phyloP scores from a whole-genome alignment of 2,888 invertebrate genomes.

The Disparrhopalites patrizii region DNA sequence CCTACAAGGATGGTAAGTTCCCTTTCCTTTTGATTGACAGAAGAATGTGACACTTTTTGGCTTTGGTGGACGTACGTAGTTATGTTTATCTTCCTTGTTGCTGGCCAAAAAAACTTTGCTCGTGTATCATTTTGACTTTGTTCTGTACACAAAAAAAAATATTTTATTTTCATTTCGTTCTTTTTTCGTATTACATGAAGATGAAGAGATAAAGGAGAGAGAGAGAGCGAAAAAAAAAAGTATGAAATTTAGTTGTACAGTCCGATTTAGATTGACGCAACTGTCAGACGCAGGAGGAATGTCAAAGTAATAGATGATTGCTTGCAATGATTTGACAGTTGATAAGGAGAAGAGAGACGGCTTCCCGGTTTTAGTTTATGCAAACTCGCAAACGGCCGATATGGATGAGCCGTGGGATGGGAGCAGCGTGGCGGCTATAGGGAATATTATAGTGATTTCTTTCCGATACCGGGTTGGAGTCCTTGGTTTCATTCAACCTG shows the following conservation, averaged over 20 bases:
- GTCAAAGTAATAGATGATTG: constrained; percentile 9
- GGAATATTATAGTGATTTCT: constrained; percentile 45
- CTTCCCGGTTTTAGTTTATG: constrained; percentile 43
- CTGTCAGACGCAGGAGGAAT: constrained; percentile 2
- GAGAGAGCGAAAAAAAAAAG: too few species aligned
- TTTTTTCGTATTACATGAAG: too few species aligned
- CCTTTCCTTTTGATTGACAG: too few species aligned
- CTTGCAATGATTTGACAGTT: constrained; percentile 25
- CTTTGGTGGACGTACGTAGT: neutral
- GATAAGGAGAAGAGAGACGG: constrained; percentile 39
- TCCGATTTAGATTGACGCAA: neutral
- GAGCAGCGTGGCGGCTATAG: constrained; percentile 44
- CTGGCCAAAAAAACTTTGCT: too few species aligned
- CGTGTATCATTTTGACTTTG: too few species aligned
- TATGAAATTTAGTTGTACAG: neutral
- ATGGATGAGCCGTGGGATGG: constrained; percentile 45
- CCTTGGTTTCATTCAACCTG: constrained; percentile 43
- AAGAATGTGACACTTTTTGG: neutral
- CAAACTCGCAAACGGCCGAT: constrained; percentile 42
- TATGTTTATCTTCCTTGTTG: neutral
- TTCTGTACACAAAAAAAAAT: too few species aligned
- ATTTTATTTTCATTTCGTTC: too few species aligned
- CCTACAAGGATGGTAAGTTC: too few species aligned
- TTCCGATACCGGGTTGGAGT: constrained; percentile 45
- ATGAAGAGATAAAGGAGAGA: too few species aligned